Percentiles rank a stretch among this genome's conserved stretches.
phyloP scores from a whole-genome alignment of 2,113 vertebrate species.

The Ondatra zibethicus region DNA sequence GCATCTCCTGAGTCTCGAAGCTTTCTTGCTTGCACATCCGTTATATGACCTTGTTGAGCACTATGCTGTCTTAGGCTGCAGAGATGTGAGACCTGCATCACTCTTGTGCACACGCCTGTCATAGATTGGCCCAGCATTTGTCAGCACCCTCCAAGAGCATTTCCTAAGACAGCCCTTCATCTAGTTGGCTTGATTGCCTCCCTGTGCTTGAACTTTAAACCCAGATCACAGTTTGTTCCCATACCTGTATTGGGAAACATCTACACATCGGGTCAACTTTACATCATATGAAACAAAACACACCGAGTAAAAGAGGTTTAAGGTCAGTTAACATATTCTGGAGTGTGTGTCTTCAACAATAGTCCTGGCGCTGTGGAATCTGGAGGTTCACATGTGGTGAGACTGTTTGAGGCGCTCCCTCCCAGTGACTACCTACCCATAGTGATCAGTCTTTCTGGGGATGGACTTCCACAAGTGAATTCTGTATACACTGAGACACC shows the following conservation, averaged over 20 bases:
- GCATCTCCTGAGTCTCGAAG: not conserved
- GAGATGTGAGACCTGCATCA: not conserved
- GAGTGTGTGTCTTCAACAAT: not conserved
- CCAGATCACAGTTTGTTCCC: not conserved
- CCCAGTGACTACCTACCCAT: not conserved
- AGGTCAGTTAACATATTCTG: not conserved
- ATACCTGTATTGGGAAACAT: not conserved
- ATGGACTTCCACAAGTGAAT: not conserved
- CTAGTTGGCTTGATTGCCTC: not conserved
- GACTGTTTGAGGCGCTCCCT: not conserved
- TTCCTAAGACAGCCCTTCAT: not conserved
- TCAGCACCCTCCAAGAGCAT: not conserved
- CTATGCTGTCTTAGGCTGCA: not conserved
- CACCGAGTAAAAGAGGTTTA: not conserved
- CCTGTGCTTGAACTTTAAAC: not conserved
- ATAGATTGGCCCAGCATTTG: not conserved
- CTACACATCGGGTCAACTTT: not conserved
- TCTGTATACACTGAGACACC: not conserved
- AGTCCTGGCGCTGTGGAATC: not conserved
- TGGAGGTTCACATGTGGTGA: not conserved
- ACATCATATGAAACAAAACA: not conserved
- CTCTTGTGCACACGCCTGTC: not conserved
- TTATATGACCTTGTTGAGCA: not conserved
- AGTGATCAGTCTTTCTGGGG: not conserved
- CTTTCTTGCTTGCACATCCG: not conserved